Conservation (phyloP, 2,113 vertebrate genomes). For the Lagopus muta region DNA sequence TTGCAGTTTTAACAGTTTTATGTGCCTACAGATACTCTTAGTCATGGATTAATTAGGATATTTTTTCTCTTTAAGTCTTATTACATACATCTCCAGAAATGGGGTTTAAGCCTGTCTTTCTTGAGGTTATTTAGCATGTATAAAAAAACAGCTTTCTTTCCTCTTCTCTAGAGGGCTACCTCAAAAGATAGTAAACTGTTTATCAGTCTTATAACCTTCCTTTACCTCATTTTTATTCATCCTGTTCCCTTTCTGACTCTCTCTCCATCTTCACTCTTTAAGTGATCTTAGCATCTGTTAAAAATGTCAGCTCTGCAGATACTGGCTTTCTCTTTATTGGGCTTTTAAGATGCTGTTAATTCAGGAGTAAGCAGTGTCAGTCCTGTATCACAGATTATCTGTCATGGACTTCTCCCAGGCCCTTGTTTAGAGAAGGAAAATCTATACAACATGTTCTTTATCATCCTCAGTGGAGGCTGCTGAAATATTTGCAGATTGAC, state of each 20-base stretch:
- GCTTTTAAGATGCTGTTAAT: conserved; percentile 22
- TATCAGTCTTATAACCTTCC: not conserved
- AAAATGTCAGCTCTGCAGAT: conserved; percentile 4
- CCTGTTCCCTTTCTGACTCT: not conserved
- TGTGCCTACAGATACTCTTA: conserved; percentile 42
- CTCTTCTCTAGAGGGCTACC: not conserved
- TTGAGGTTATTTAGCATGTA: conserved; percentile 2
- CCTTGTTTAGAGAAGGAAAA: conserved; percentile 34
- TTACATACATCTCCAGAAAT: conserved; percentile 24
- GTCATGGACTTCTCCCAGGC: not conserved
- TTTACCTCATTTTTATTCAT: conserved; percentile 19
- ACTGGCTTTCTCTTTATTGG: not conserved
- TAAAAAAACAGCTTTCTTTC: not conserved
- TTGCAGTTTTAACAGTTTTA: conserved; percentile 56
- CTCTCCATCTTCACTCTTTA: not conserved
- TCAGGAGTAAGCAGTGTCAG: conserved; percentile 18
- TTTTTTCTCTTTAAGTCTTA: conserved; percentile 41
- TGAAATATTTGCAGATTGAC: conserved; percentile 40
- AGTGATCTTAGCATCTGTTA: not conserved
- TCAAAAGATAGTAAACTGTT: not conserved
- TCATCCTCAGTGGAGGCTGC: conserved; percentile 19
- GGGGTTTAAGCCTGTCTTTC: conserved; percentile 21
- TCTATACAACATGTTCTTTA: conserved; percentile 36
- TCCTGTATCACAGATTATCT: conserved; percentile 29
- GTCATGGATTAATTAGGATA: conserved; percentile 40